Conservation (phyloP, 1,140 invertebrate genomes). For the Cheumatopsyche charites region DNA sequence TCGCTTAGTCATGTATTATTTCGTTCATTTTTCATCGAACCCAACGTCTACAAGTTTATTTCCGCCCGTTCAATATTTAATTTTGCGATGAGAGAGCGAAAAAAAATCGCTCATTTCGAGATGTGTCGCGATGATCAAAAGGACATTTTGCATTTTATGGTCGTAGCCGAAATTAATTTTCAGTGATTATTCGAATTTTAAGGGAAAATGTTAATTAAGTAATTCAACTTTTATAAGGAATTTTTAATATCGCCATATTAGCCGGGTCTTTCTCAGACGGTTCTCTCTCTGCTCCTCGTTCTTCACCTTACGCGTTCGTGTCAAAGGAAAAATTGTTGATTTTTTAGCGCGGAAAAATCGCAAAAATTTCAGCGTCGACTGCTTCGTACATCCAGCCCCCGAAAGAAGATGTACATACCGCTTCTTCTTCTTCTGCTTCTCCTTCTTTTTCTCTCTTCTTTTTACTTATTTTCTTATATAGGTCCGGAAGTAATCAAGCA, state of each 20-base stretch:
- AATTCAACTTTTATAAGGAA: constrained; percentile 24
- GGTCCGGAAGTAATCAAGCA: constrained; percentile 49
- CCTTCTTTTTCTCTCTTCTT: constrained; percentile 31
- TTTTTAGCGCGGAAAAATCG: constrained; percentile 11
- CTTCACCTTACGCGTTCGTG: background rate
- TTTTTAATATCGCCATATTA: constrained; percentile 27
- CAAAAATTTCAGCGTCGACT: constrained; percentile 24
- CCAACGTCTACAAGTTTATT: background rate
- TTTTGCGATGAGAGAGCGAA: background rate
- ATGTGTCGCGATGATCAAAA: constrained; percentile 4
- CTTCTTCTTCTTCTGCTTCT: constrained; percentile 20
- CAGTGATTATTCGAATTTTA: constrained; percentile 20
- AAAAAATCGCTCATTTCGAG: background rate
- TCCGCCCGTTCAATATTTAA: background rate
- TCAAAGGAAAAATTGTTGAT: constrained; percentile 25
- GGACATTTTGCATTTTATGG: constrained; percentile 2
- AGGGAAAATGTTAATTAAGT: constrained; percentile 25
- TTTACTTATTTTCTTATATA: constrained; percentile 48
- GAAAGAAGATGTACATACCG: constrained; percentile 29
- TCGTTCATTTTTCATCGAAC: constrained; percentile 9
- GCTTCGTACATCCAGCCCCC: background rate
- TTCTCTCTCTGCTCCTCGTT: background rate
- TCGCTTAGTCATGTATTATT: constrained; percentile 36
- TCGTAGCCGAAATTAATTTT: constrained; percentile 6
- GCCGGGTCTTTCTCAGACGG: background rate